Conservation (phyloP, 2,888 invertebrate species). For the Noctua comes region DNA sequence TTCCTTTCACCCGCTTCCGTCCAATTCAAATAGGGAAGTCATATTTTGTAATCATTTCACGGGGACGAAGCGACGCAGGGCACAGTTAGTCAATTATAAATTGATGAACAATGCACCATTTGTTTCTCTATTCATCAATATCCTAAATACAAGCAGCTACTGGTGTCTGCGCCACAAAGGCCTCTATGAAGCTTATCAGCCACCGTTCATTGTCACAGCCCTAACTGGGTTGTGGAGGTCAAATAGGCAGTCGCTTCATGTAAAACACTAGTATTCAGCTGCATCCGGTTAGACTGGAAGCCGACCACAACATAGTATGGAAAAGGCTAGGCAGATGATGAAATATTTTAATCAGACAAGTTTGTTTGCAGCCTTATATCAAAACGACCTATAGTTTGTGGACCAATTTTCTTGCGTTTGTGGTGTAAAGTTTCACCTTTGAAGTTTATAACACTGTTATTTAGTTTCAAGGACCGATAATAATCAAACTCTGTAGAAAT, state of each 20-base stretch:
- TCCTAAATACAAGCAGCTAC: background rate
- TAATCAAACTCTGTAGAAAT: conserved; percentile 7
- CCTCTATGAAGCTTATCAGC: conserved; percentile 48
- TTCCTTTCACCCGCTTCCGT: too few species aligned
- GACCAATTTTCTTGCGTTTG: conserved; percentile 50
- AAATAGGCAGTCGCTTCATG: too few species aligned
- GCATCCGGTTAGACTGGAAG: too few species aligned
- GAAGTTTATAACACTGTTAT: conserved; percentile 52
- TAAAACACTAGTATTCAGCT: too few species aligned
- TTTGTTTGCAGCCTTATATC: conserved; percentile 26
- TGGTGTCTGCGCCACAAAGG: conserved; percentile 23
- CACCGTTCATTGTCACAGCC: conserved; percentile 48
- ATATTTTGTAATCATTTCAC: too few species aligned
- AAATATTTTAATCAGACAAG: background rate
- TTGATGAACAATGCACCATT: background rate
- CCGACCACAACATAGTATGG: too few species aligned
- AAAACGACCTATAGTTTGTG: conserved; percentile 37
- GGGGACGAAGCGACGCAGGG: background rate
- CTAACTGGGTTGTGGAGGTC: too few species aligned
- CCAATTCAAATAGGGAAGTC: too few species aligned
- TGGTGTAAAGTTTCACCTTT: conserved; percentile 52
- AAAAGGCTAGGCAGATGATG: too few species aligned
- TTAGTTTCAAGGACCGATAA: conserved; percentile 36
- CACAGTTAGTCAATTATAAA: background rate
- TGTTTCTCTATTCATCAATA: conserved; percentile 6